Evolutionary conservation across 2,888 invertebrate genomes (phyloP).

Genomic region (Cerceris ruficornis): DNA sequence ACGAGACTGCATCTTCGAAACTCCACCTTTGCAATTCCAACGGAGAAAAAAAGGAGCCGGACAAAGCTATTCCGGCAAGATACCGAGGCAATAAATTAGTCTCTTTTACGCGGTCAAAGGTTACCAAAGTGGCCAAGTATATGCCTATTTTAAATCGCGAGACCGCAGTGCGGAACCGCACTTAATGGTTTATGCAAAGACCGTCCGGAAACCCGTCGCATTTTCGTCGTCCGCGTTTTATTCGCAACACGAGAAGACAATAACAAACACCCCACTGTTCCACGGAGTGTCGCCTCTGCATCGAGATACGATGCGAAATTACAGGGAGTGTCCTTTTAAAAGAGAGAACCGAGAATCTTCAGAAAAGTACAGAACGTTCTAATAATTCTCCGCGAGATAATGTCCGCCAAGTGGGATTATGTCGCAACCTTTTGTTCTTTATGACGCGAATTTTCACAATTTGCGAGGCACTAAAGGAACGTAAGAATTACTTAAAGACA

Average conservation of each 20-base stretch:
- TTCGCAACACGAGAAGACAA: slow-evolving; percentile 14
- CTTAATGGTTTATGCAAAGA: slow-evolving; percentile 71
- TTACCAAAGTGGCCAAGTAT: slow-evolving; percentile 28
- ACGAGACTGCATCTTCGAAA: too few species aligned
- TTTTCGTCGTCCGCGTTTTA: slow-evolving; percentile 53
- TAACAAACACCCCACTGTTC: not conserved
- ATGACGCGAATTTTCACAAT: too few species aligned
- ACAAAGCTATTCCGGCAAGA: too few species aligned
- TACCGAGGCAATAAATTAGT: slow-evolving; percentile 18
- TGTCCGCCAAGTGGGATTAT: too few species aligned
- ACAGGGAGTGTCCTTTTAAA: not conserved
- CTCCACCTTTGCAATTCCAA: too few species aligned
- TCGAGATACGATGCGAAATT: not conserved
- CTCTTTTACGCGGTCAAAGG: slow-evolving; percentile 21
- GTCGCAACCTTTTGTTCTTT: too few species aligned
- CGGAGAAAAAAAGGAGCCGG: too few species aligned
- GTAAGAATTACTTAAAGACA: too few species aligned
- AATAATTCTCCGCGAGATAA: too few species aligned
- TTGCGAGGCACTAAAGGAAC: too few species aligned
- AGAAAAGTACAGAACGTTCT: too few species aligned
- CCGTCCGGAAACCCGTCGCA: slow-evolving; percentile 64
- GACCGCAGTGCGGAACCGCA: slow-evolving; percentile 69
- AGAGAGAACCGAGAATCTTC: too few species aligned
- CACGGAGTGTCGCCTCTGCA: slow-evolving; percentile 20
- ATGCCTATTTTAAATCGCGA: slow-evolving; percentile 38